A percentile compares a stretch with the other conserved stretches of the same genome.
Evolutionary conservation across 1,140 invertebrate genomes (phyloP).

Genomic region (Sinella curviseta): DNA sequence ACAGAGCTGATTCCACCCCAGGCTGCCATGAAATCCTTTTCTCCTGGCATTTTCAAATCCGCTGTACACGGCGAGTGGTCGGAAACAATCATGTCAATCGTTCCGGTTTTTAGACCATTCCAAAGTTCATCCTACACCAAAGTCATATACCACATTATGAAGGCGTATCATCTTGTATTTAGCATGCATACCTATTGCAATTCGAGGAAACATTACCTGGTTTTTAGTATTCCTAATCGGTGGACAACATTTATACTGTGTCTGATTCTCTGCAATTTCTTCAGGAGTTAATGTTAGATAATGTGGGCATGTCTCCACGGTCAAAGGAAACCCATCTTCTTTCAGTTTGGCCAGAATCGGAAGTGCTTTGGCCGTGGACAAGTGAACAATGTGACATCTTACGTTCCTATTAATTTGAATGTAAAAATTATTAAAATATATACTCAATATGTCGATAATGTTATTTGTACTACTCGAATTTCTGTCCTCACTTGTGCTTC

Average conservation of each 20-base stretch:
- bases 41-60: conserved; percentile 61
- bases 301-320: conserved; percentile 72
- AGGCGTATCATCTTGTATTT: no score
- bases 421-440: conserved; percentile 10
- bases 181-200: no score
- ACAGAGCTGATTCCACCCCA: conserved; percentile 74
- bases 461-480: not conserved
- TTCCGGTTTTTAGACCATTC: conserved; percentile 61
- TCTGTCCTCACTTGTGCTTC: conserved; percentile 60
- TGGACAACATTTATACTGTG: conserved; percentile 71
- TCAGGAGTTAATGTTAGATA: conserved; percentile 68
- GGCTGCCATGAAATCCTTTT: conserved; percentile 66
- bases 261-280: conserved; percentile 63
- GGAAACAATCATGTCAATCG: conserved; percentile 68
- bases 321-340: conserved; percentile 58
- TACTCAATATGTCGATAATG: no score
- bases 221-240: conserved; percentile 66
- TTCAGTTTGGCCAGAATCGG: conserved; percentile 57
- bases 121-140: conserved; percentile 63
- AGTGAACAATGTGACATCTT: conserved; percentile 69
- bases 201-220: conserved; percentile 55
- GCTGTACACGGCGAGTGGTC: conserved; percentile 73
- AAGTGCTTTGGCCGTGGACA: conserved; percentile 66
- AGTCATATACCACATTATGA: no score
- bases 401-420: conserved; percentile 38